Percentiles rank a stretch among this genome's conserved stretches.
These are phyloP conservation scores for Vireo griseus DNA, from an alignment of 2,797 vertebrate genomes.

Conservation along the genomic window DNA sequence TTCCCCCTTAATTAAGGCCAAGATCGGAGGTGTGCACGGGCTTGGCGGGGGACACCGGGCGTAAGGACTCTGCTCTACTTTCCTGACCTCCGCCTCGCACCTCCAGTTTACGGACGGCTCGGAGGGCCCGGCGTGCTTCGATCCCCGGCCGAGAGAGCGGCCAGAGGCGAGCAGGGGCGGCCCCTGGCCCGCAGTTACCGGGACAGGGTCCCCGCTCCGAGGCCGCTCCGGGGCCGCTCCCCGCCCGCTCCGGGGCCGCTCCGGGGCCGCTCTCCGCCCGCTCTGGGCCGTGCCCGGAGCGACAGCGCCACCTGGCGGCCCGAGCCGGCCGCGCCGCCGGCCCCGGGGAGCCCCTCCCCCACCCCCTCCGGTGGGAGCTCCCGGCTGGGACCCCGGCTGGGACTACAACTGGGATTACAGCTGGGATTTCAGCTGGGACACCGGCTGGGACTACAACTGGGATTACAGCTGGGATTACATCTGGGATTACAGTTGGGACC, in stretches of 20 bases:
- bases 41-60: accelerated
- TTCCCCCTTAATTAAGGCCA: accelerated
- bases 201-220: background rate
- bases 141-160: background rate
- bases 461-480: background rate
- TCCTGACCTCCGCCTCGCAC: background rate
- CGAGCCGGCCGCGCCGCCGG: background rate
- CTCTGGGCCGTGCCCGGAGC: background rate
- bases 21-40: background rate
- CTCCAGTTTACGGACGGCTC: background rate
- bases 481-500: no score
- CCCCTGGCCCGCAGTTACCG: no score
- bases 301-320: slow-evolving; percentile 14
- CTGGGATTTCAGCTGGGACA: no score
- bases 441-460: no score
- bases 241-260: no score
- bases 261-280: no score
- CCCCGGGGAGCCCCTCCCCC: background rate
- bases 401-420: no score
- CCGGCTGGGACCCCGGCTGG: no score
- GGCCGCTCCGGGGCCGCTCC: background rate
- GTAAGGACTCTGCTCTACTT: accelerated
- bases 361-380: accelerated
- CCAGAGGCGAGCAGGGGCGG: no score
- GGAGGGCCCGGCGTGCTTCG: background rate